Base-by-base conservation (phyloP, 2,888 invertebrate genomes). In the Pherbina coryleti region DNA sequence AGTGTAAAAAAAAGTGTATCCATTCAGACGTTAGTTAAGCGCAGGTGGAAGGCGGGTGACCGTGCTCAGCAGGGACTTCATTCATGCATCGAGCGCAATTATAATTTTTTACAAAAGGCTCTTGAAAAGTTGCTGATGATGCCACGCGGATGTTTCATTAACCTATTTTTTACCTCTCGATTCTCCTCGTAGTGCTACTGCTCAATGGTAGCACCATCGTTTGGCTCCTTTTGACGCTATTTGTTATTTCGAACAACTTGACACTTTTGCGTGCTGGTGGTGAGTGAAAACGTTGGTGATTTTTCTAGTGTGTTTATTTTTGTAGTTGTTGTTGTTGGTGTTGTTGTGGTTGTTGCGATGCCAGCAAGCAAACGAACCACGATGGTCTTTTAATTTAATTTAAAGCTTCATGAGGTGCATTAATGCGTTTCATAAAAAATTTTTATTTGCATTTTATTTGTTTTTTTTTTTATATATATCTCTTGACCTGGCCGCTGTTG, bases 81-180 rank as follows among this genome's bases (percentile, higher is more conserved):
- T 60, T 60, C 28, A 69, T 69, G 49, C 69, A 51, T 25, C 19
- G 22, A 49, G 49, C 51, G 49, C 49, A 37, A 69, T 69, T 69
- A 69, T 22, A 69, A 22, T 49, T 51, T 60, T 60, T 17, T 17
- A 60, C 60, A 60, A 60, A 60, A 60, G 28, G 60, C 25, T 28
- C 28, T 60, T 60, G 60, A 60, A 60, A 60, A 60, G 60, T 28
- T 28, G 28, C 60, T 60, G 60, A 60, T 28, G 19, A 66, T 19
- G 8, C 66, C 8, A 34, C 67, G 19, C 44, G 17, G 69, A 25
- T 49, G 69, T 49, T 44, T 69, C 69, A 49, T 69, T 69, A 69
- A 69, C 69, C 69, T 25, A 69, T 69, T 69, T 69, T n/a, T 31
- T 28, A 25, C 31, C 1, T 9, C 31, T 28, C 25, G 31, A 5